Percentiles rank a stretch among this genome's conserved stretches.
phyloP scores from a whole-genome alignment of 2,888 invertebrate genomes.

The Brachynemurus nebulosus region DNA sequence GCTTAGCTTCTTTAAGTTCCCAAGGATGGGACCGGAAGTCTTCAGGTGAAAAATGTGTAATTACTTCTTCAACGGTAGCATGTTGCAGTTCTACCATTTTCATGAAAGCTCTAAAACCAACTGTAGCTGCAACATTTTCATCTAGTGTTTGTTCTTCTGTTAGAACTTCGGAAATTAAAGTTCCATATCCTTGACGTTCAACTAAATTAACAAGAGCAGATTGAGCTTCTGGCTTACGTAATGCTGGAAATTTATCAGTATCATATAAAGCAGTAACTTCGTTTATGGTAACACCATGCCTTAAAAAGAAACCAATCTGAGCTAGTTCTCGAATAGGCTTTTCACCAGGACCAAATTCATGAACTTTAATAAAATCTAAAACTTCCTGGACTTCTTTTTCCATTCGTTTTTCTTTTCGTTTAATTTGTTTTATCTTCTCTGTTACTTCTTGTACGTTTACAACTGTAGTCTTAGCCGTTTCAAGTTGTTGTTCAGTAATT shows the following conservation, averaged over 20 bases:
- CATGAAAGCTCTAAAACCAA: slow-evolving; percentile 75
- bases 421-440: slow-evolving; percentile 39
- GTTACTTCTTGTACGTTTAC: slow-evolving; percentile 30
- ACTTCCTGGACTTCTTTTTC: slow-evolving; percentile 64
- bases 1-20: slow-evolving; percentile 56
- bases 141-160: slow-evolving; percentile 68
- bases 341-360: slow-evolving; percentile 70
- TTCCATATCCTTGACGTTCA: slow-evolving; percentile 68
- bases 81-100: slow-evolving; percentile 71
- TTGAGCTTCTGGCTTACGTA: slow-evolving; percentile 69
- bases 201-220: slow-evolving; percentile 73
- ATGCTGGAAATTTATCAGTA: slow-evolving; percentile 62
- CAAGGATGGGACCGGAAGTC: slow-evolving; percentile 71
- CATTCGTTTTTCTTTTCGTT: slow-evolving; percentile 41
- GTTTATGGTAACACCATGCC: slow-evolving; percentile 58
- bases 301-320: slow-evolving; percentile 63
- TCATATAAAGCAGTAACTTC: slow-evolving; percentile 68
- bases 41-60: slow-evolving; percentile 67
- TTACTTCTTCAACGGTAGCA: slow-evolving; percentile 70
- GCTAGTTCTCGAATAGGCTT: slow-evolving; percentile 66
- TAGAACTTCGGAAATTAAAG: slow-evolving; percentile 66
- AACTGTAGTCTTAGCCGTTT: slow-evolving; percentile 13
- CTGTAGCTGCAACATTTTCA: slow-evolving; percentile 63
- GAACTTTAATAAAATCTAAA: slow-evolving; percentile 56
- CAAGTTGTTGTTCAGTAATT: slow-evolving; percentile 6